A percentile compares a stretch with the other conserved stretches of the same genome.
Conservation (phyloP, 2,888 invertebrate genomes). For the Baronia brevicornis region DNA sequence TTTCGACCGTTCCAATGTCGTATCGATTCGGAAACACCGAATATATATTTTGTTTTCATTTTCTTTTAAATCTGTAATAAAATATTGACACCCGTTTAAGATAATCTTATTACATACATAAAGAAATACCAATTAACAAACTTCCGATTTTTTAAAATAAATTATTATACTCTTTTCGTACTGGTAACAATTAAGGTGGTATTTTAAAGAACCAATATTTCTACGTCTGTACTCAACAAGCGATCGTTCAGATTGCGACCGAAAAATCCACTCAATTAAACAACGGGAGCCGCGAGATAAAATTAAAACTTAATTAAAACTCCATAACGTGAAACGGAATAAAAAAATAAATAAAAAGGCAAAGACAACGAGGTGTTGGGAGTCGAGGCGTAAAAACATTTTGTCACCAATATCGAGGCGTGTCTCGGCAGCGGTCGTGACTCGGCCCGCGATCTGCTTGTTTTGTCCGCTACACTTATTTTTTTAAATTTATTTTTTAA, state of each 20-base stretch:
- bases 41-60: too few relatives aligned
- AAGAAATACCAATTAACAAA: slow-evolving; percentile 17
- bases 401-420: slow-evolving; percentile 45
- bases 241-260: slow-evolving; percentile 37
- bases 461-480: slow-evolving; percentile 18
- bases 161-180: slow-evolving; percentile 9
- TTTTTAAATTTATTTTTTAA: slow-evolving; percentile 6
- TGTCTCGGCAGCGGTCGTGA: slow-evolving; percentile 29
- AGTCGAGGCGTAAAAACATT: slow-evolving; percentile 50
- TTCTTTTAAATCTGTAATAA: background rate
- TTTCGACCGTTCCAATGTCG: too few relatives aligned
- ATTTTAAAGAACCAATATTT: slow-evolving; percentile 32
- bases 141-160: slow-evolving; percentile 15
- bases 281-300: slow-evolving; percentile 61
- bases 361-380: slow-evolving; percentile 25
- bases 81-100: too few relatives aligned
- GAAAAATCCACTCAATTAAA: slow-evolving; percentile 44
- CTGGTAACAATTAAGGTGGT: slow-evolving; percentile 30
- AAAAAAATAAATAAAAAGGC: slow-evolving; percentile 20
- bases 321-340: slow-evolving; percentile 38
- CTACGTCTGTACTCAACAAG: slow-evolving; percentile 27
- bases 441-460: slow-evolving; percentile 15
- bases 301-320: slow-evolving; percentile 72
- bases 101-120: slow-evolving; percentile 2
- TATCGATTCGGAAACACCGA: too few relatives aligned